Evolutionary conservation across 2,797 vertebrate species (phyloP).

Genomic region (Rhinogobio ventralis): DNA sequence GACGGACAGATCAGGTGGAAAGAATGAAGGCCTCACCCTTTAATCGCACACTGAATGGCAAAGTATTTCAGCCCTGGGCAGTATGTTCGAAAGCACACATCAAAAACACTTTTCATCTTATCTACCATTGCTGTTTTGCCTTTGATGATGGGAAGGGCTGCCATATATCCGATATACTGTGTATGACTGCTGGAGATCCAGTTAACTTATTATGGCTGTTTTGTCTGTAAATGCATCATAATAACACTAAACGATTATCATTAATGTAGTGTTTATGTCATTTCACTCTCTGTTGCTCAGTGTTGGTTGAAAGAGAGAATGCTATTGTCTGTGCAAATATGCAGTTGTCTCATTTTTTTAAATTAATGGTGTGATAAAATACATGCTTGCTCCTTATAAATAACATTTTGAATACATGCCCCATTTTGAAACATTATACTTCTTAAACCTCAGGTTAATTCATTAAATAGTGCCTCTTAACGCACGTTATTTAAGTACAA

Average conservation of each 20-base stretch:
- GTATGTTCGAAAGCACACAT: conserved; percentile 7
- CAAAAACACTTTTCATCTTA: conserved; percentile 12
- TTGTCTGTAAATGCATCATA: neutral
- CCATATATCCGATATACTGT: neutral
- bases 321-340: neutral
- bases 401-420: no score
- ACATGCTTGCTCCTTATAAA: no score
- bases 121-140: neutral
- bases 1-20: conserved; percentile 12
- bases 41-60: conserved; percentile 10
- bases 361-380: neutral
- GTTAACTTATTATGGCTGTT: neutral
- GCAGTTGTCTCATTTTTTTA: neutral
- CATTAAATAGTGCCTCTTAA: neutral
- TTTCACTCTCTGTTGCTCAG: neutral
- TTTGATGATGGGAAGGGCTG: conserved; percentile 6
- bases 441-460: neutral
- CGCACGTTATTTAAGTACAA: no score
- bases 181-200: neutral
- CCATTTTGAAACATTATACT: neutral
- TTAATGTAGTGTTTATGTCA: neutral
- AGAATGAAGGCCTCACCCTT: conserved; percentile 15
- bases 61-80: neutral
- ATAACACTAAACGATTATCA: neutral
- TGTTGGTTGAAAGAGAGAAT: neutral